Conservation (phyloP, 2,113 vertebrate species). For the Urocolius indicus region DNA sequence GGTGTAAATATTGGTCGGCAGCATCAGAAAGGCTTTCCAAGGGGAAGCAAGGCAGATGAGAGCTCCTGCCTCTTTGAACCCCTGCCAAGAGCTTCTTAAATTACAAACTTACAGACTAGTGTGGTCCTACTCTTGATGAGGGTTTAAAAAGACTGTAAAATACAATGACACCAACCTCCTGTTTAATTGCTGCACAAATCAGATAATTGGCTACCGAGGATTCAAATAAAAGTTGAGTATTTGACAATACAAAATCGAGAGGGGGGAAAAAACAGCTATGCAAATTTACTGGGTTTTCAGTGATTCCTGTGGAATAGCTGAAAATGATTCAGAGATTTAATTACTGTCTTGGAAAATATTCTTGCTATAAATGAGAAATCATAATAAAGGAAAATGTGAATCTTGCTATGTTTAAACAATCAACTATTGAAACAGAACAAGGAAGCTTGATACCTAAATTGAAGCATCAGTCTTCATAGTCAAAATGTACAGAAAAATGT, state of each 20-base stretch:
- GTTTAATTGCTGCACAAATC: conserved; percentile 3
- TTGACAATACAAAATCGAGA: not conserved
- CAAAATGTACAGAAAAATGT: not conserved
- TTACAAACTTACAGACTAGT: not conserved
- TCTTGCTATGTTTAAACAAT: not conserved
- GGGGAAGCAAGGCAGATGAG: conserved; percentile 7
- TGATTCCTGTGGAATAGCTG: not conserved
- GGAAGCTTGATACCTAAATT: not conserved
- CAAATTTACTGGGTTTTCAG: not conserved
- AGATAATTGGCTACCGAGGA: not conserved
- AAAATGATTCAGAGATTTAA: not conserved
- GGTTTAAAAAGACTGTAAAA: conserved; percentile 10
- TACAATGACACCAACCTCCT: not conserved
- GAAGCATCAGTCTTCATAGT: not conserved
- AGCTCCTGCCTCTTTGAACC: conserved; percentile 34
- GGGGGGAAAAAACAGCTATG: not conserved
- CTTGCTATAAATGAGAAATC: not conserved
- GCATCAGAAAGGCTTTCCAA: conserved; percentile 8
- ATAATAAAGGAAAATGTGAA: not conserved
- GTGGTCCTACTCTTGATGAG: not conserved
- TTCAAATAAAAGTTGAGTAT: conserved; percentile 1
- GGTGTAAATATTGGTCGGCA: conserved; percentile 10
- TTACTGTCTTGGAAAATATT: not conserved
- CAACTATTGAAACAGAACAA: not conserved
- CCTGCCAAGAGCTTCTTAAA: not conserved